phyloP scores from a whole-genome alignment of 2,113 vertebrate genomes.

The Sterrhoptilus dennistouni region DNA sequence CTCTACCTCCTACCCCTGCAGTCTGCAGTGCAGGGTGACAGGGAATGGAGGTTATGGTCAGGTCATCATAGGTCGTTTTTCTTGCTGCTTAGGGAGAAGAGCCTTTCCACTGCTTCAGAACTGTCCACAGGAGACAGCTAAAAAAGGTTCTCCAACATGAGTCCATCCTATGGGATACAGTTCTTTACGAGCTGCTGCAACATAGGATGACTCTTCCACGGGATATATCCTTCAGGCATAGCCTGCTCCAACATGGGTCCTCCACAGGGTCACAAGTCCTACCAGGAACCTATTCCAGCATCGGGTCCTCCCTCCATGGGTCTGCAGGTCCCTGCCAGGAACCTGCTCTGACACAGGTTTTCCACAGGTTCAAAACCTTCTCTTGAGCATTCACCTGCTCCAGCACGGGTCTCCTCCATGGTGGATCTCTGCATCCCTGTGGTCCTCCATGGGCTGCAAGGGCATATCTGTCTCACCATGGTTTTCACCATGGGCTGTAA shows the following conservation, averaged over 20 bases:
- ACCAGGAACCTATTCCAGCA: neutral
- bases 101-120: neutral
- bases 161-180: neutral
- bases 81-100: neutral
- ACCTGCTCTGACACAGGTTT: neutral
- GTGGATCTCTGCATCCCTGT: neutral
- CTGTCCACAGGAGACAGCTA: neutral
- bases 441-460: neutral
- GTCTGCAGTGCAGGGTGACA: neutral
- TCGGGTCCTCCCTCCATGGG: rapidly evolving
- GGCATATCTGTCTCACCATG: neutral
- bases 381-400: neutral
- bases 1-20: neutral
- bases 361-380: neutral
- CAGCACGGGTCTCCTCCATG: rapidly evolving
- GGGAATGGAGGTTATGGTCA: too few relatives aligned
- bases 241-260: neutral
- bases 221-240: too few relatives aligned
- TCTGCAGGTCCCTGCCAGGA: neutral
- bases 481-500: neutral
- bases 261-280: neutral
- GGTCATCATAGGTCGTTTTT: neutral
- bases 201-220: neutral
- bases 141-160: rapidly evolving
- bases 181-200: neutral